Conservation (phyloP, 2,888 invertebrate species). For the Leucophora obtusa region DNA sequence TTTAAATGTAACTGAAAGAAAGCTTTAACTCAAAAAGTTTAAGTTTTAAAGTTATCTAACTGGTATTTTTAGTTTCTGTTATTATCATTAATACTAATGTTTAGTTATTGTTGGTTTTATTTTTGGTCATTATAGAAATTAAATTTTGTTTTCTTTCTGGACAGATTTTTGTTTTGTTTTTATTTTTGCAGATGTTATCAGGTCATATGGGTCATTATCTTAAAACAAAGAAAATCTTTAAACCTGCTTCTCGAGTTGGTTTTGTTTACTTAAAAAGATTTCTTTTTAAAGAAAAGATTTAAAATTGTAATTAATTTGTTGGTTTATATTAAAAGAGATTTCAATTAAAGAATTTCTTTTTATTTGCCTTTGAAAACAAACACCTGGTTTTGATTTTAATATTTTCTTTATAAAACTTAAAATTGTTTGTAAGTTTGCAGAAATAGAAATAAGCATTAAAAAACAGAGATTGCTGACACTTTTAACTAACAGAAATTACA, state of each 20-base stretch:
- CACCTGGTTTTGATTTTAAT: background rate
- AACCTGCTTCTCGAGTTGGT: background rate
- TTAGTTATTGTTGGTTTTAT: background rate
- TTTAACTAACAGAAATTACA: too few relatives aligned
- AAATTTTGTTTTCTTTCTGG: background rate
- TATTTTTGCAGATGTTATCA: background rate
- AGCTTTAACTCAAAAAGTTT: constrained; percentile 14
- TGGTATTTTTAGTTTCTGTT: constrained; percentile 14
- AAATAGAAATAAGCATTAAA: too few relatives aligned
- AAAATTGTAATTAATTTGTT: background rate
- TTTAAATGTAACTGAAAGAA: background rate
- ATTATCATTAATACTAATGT: constrained; percentile 10
- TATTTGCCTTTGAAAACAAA: background rate
- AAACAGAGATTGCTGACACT: too few relatives aligned
- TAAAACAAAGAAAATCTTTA: background rate
- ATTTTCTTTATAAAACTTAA: background rate
- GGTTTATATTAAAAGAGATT: background rate
- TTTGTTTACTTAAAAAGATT: background rate
- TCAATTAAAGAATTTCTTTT: background rate
- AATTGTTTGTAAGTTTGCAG: too few relatives aligned
- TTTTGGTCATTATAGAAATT: background rate
- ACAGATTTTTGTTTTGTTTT: background rate
- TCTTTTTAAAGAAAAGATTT: background rate
- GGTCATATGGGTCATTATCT: background rate
- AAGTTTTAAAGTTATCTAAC: constrained; percentile 10